Conservation (phyloP, 2,797 vertebrate genomes). For the Dendrocincla fuliginosa region DNA sequence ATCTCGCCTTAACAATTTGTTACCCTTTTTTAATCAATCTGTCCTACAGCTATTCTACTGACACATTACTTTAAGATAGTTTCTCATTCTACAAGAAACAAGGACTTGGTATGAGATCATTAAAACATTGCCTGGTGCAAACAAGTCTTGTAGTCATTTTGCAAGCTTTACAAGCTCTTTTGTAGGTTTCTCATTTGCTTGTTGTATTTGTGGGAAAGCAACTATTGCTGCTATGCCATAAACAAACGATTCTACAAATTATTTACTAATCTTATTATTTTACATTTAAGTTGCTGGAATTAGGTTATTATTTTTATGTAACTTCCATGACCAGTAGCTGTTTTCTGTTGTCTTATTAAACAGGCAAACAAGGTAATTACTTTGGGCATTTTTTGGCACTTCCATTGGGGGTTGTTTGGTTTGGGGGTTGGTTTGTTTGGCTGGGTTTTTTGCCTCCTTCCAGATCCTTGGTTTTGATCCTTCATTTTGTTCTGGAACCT, state of each 20-base stretch:
- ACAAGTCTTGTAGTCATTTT: background rate
- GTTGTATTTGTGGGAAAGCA: background rate
- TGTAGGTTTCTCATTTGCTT: background rate
- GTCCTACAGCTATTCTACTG: background rate
- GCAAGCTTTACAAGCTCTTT: background rate
- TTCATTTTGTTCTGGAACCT: background rate
- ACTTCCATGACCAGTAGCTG: background rate
- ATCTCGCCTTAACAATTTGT: constrained; percentile 10
- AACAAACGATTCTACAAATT: background rate
- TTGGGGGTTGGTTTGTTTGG: background rate
- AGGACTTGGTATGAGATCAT: background rate
- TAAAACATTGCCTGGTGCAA: background rate
- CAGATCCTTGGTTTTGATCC: background rate
- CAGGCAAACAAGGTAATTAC: background rate
- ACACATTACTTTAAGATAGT: background rate
- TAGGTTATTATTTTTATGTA: background rate
- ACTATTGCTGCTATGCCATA: background rate
- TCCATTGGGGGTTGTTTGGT: rapidly evolving
- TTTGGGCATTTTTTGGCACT: rapidly evolving
- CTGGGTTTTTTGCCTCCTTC: background rate
- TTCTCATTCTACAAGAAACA: background rate
- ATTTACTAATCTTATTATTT: background rate
- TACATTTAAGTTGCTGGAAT: background rate
- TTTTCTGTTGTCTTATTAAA: background rate
- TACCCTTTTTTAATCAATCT: background rate